These are phyloP conservation scores for Acrocephalus scirpaceus DNA, from an alignment of 2,797 vertebrate species.

Conservation along the genomic window DNA sequence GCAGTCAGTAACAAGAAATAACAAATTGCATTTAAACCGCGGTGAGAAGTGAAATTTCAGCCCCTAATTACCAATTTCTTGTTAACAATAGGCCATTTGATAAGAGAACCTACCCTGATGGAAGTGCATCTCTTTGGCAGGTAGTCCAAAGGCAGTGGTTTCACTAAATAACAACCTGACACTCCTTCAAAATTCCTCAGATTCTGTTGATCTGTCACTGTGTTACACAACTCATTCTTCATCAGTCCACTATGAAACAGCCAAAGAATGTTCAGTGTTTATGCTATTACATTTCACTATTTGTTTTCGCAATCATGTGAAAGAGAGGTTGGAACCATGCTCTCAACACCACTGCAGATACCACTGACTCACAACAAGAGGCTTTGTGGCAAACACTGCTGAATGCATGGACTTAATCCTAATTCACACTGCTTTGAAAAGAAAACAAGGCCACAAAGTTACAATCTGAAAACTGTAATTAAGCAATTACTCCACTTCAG, in stretches of 20 bases:
- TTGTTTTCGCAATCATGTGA: neutral
- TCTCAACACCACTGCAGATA: neutral
- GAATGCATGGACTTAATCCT: neutral
- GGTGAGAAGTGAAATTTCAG: neutral
- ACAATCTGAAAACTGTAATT: conserved; percentile 1
- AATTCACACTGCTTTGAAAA: neutral
- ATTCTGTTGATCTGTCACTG: neutral
- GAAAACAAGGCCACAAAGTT: neutral
- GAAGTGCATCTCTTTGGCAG: neutral
- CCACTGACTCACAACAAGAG: neutral
- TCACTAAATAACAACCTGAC: neutral
- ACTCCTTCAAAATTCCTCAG: conserved; percentile 22
- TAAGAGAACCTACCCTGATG: neutral
- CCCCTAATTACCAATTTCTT: neutral
- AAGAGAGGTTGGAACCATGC: neutral
- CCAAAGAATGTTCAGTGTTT: conserved; percentile 37
- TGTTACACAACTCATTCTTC: conserved; percentile 36
- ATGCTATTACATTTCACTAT: conserved; percentile 16
- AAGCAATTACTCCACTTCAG: neutral
- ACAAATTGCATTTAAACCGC: neutral
- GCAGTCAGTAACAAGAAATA: neutral
- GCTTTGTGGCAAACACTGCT: neutral
- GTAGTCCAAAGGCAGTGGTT: neutral
- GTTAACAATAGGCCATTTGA: neutral
- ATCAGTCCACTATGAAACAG: neutral